A percentile compares a stretch with the other conserved stretches of the same genome.
Evolutionary conservation across 2,888 invertebrate genomes (phyloP).

Genomic region (Agonopterix subpropinquella): DNA sequence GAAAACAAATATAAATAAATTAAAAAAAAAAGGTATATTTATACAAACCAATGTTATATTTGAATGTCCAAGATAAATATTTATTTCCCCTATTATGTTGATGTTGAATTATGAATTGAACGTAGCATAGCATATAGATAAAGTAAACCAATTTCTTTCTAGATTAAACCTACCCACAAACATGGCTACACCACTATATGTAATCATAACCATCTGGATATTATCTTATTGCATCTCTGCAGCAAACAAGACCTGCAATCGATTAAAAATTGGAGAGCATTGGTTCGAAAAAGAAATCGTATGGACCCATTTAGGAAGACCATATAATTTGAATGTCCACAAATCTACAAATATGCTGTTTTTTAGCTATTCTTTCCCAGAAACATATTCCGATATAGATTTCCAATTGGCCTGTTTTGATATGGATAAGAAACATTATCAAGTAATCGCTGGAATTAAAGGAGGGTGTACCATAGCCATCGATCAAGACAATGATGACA

Average conservation of each 20-base stretch:
- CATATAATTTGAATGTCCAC: constrained; percentile 42
- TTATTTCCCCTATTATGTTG: no score
- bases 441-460: constrained; percentile 38
- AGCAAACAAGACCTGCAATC: constrained; percentile 30
- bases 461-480: constrained; percentile 50
- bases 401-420: constrained; percentile 42
- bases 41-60: no score
- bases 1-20: no score
- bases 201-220: no score
- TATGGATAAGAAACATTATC: constrained; percentile 34
- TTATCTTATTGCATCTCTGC: background rate
- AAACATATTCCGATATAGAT: constrained; percentile 41
- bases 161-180: no score
- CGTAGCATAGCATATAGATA: no score
- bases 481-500: constrained; percentile 38
- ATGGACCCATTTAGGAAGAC: constrained; percentile 31
- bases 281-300: constrained; percentile 42
- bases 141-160: no score
- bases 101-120: no score
- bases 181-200: no score
- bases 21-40: no score
- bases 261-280: constrained; percentile 31
- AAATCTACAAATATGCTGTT: constrained; percentile 39
- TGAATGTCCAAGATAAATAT: no score
- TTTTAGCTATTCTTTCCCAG: constrained; percentile 41